Evolutionary conservation across 2,888 invertebrate species (phyloP), one percentile per base, ranked within the genome.

Genomic region (Eremobia ochroleuca): DNA sequence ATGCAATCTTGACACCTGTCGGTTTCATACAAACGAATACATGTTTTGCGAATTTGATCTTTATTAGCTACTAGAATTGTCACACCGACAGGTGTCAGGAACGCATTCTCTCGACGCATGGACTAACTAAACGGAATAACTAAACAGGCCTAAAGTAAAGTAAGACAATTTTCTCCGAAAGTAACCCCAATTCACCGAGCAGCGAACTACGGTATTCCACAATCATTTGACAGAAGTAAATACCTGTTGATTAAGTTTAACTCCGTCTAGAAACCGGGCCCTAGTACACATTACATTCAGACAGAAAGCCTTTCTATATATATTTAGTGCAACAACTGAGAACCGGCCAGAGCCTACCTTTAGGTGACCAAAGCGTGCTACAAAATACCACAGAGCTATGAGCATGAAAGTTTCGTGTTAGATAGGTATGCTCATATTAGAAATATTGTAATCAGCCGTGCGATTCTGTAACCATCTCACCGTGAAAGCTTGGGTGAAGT

Each of bases 281-380:
- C 88, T 83, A 79, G 87, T 88, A 88, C 91, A 90, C 89, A 90
- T 91, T 87, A 90, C 89, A 89, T 89, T 89, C 86, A 90, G 87
- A 90, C 90, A 90, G 91, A 92, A 91, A 92, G 91, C 81, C 90
- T 91, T 91, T 92, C 92, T 91, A 91, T 90, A 88, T 86, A 87
- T 88, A 90, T 89, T 92, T 91, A 93, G 90, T 90, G 91, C 89
- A 90, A 87, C 89, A 88, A 89, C 91, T 89, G 90, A 90, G 87
- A 93, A 94, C 94, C 93, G 93, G 93, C 92, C 91, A 91, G 90
- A 86, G 90, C 90, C 90, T 92, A 92, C 91, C 88, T 91, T 88
- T 91, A 90, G 92, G 92, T 94, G 93, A 94, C 94, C 93, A 92
- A 88, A 88, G 88, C 89, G 88, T 88, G 87, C 89, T 89, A 88